phyloP scores from a whole-genome alignment of 2,888 invertebrate species.

The Dryadula phaetusa region DNA sequence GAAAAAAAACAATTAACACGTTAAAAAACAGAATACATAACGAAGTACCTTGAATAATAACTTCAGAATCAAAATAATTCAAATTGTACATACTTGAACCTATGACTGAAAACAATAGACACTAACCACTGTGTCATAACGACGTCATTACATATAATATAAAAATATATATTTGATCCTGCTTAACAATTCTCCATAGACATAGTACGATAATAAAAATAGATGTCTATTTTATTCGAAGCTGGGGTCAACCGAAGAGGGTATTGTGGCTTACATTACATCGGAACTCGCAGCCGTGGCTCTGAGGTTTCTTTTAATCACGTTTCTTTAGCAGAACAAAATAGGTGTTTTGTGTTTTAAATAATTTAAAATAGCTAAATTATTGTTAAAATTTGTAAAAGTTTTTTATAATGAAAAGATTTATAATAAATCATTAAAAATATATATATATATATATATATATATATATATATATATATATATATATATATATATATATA shows the following conservation, averaged over 20 bases:
- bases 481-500: no score
- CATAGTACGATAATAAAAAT: conserved; percentile 13
- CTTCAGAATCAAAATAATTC: no score
- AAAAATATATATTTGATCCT: conserved; percentile 4
- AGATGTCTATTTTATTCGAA: conserved; percentile 11
- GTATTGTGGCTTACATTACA: conserved; percentile 30
- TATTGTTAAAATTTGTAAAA: background rate
- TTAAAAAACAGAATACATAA: no score
- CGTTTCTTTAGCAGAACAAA: conserved; percentile 17
- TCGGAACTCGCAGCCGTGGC: conserved; percentile 15
- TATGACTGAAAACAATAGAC: no score
- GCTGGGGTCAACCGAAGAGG: conserved; percentile 29
- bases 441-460: no score
- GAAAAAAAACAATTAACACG: no score
- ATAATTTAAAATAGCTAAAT: background rate
- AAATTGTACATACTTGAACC: no score
- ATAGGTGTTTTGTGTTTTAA: conserved; percentile 9
- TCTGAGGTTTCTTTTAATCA: conserved; percentile 36
- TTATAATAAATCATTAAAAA: no score
- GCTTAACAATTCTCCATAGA: background rate
- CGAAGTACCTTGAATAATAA: no score
- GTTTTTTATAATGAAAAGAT: background rate
- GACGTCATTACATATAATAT: background rate
- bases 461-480: no score
- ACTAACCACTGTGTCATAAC: background rate